Base-by-base conservation (phyloP, 2,888 invertebrate species). In the Ryuthela nishihirai region DNA sequence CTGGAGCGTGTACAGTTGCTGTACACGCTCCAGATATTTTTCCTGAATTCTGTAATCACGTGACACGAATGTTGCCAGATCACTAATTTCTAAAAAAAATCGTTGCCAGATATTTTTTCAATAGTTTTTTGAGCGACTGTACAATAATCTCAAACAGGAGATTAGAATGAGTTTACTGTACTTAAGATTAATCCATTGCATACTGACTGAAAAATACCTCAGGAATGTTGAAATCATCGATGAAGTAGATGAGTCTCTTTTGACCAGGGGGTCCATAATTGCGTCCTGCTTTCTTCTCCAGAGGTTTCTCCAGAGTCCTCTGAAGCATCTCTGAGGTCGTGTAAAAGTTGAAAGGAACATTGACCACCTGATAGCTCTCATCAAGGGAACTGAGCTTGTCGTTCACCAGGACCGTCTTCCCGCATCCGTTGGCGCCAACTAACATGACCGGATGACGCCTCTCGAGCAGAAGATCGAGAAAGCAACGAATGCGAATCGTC, bases 161-260 rank as follows among this genome's bases (percentile, higher is more conserved):
- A n/a, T n/a, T n/a, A n/a, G n/a, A n/a, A n/a, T n/a, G n/a, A n/a
- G n/a, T n/a, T n/a, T n/a, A n/a, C n/a, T n/a, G n/a, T n/a, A n/a
- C n/a, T n/a, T n/a, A n/a, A n/a, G n/a, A n/a, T n/a, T n/a, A n/a
- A n/a, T n/a, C n/a, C n/a, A n/a, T n/a, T n/a, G n/a, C n/a, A n/a
- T n/a, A n/a, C 29, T 12, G 12, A 9, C 7, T 9, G 12, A 29
- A 29, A 29, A 43, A 41, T 18, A 89, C 90, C 80, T 93, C 93
- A 1, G 97, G 95, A 94, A 97, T 97, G 72, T 97, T 97, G 86
- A 97, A 87, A 70, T 97, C 97, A 71, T 97, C 97, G 59, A 97
- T 86, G 72, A 97, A 97, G 74, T 94, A 97, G 62, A 97, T 84
- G 36, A 97, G 78, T 0, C 87, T 88, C 75, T 94, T 93, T 70